Conservation (phyloP, 2,797 vertebrate genomes). For the Columba guinea region DNA sequence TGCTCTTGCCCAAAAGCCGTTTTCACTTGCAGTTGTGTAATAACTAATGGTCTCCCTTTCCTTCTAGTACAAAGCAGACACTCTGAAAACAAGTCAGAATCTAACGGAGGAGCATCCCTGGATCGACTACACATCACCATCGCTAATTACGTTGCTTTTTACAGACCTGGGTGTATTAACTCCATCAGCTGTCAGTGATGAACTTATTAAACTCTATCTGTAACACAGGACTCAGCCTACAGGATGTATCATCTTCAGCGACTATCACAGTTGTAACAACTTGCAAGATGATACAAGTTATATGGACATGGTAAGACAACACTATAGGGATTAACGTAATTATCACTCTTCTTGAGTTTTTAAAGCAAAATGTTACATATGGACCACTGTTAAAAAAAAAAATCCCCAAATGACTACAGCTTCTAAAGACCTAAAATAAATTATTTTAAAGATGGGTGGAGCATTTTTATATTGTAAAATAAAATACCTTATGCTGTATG, state of each 20-base stretch:
- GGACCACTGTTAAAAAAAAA: background rate
- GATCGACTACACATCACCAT: slow-evolving; percentile 95
- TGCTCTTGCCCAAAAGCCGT: background rate
- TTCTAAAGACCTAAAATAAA: slow-evolving; percentile 12
- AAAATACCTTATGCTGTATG: background rate
- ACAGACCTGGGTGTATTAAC: slow-evolving; percentile 97
- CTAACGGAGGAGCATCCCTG: slow-evolving; percentile 91
- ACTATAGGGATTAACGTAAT: background rate
- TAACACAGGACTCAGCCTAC: slow-evolving; percentile 61
- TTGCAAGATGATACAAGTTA: background rate
- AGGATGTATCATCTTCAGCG: background rate
- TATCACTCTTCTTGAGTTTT: background rate
- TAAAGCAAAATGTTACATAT: background rate
- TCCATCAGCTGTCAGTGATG: slow-evolving; percentile 95
- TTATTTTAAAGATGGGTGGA: slow-evolving; percentile 28
- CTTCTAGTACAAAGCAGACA: slow-evolving; percentile 93
- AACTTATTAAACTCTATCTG: slow-evolving; percentile 98
- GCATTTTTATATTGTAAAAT: slow-evolving; percentile 5
- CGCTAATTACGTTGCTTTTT: slow-evolving; percentile 94
- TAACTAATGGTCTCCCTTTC: background rate
- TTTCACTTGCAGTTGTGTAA: background rate
- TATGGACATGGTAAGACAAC: accelerated
- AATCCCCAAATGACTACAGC: background rate
- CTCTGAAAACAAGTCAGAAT: slow-evolving; percentile 81
- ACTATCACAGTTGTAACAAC: background rate